phyloP scores from a whole-genome alignment of 1,140 invertebrate genomes.

The Nylanderia fulva region DNA sequence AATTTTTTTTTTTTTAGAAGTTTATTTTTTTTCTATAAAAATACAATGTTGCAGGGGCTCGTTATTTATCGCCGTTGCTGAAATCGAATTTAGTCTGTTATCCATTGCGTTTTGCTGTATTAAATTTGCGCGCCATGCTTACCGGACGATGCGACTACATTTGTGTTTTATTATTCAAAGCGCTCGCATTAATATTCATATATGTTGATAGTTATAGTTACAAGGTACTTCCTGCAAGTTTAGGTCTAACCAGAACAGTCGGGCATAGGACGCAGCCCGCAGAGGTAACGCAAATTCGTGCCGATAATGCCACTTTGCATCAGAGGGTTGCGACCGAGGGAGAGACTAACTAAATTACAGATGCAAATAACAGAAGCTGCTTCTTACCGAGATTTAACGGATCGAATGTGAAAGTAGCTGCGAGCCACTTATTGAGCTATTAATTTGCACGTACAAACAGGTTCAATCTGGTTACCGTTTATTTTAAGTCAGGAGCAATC shows the following conservation, averaged over 20 bases:
- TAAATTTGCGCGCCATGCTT: slow-evolving; percentile 41
- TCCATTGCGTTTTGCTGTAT: neutral
- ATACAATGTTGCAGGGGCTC: neutral
- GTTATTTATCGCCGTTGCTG: neutral
- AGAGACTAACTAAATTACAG: slow-evolving; percentile 83
- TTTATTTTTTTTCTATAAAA: neutral
- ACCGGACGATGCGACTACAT: slow-evolving; percentile 51
- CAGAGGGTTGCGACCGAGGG: slow-evolving; percentile 75
- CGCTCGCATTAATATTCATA: slow-evolving; percentile 72
- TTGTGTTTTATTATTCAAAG: slow-evolving; percentile 62
- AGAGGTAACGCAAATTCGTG: slow-evolving; percentile 73
- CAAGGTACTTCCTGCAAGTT: slow-evolving; percentile 67
- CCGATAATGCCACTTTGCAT: slow-evolving; percentile 81
- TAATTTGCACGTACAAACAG: slow-evolving; percentile 71
- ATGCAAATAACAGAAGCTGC: slow-evolving; percentile 83
- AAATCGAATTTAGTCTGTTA: neutral
- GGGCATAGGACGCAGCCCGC: slow-evolving; percentile 59
- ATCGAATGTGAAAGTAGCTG: slow-evolving; percentile 82
- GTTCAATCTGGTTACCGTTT: slow-evolving; percentile 34
- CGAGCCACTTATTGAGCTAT: slow-evolving; percentile 80
- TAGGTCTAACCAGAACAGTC: slow-evolving; percentile 70
- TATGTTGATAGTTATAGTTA: slow-evolving; percentile 71
- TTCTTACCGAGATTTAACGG: slow-evolving; percentile 83
- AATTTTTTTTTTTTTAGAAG: neutral
- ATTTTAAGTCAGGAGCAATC: slow-evolving; percentile 28